Evolutionary conservation across 2,888 invertebrate genomes (phyloP).

Genomic region (Hyppa rectilinea): DNA sequence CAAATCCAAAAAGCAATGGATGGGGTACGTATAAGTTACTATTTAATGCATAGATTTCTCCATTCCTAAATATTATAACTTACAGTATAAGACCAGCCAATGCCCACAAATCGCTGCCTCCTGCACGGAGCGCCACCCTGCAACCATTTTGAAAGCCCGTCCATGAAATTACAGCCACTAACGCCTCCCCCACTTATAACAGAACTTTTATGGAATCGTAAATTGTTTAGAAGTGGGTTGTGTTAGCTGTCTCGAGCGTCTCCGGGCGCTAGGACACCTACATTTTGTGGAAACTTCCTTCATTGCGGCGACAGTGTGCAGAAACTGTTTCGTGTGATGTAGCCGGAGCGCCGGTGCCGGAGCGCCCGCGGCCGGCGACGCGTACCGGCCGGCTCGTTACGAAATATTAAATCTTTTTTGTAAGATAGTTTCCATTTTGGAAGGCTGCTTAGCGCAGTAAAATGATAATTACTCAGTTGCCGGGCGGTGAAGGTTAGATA

Average conservation of each 20-base stretch:
- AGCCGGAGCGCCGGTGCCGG: constrained; percentile 28
- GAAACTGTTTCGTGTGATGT: constrained; percentile 50
- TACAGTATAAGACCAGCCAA: constrained; percentile 9
- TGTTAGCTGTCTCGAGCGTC: constrained; percentile 66
- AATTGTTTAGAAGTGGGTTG: constrained; percentile 75
- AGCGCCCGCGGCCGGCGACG: background rate
- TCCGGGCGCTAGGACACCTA: constrained; percentile 63
- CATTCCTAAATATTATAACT: constrained; percentile 5
- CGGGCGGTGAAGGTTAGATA: background rate
- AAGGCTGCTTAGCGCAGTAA: background rate
- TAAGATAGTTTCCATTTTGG: background rate
- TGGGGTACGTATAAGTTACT: background rate
- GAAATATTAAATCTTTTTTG: constrained; percentile 4
- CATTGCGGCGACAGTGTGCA: constrained; percentile 60
- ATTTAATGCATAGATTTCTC: background rate
- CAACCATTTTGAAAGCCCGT: constrained; percentile 66
- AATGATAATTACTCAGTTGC: background rate
- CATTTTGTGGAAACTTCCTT: constrained; percentile 65
- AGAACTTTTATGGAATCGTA: constrained; percentile 77
- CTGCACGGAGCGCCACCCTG: constrained; percentile 38
- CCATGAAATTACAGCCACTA: constrained; percentile 71
- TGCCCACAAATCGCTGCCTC: constrained; percentile 37
- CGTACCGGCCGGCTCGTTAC: constrained; percentile 1
- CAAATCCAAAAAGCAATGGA: background rate
- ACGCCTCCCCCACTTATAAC: constrained; percentile 72